Conservation (phyloP, 2,113 vertebrate genomes). For the Alexandromys fortis region DNA sequence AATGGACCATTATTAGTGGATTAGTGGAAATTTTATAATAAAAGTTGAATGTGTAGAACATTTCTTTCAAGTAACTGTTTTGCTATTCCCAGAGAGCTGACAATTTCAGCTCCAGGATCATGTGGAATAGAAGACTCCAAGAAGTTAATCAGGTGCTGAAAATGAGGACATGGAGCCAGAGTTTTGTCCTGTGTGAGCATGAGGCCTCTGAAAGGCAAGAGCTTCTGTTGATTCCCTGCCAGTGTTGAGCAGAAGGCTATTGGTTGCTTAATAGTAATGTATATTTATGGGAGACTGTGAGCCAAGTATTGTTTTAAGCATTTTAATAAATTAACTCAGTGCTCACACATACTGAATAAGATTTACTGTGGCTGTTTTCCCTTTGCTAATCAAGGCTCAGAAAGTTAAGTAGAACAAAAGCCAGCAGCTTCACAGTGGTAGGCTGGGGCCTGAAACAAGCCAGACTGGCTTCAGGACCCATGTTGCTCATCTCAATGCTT, state of each 20-base stretch:
- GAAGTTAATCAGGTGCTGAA: not conserved
- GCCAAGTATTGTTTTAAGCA: not conserved
- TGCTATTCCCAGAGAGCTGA: not conserved
- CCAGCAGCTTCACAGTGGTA: not conserved
- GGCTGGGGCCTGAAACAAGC: not conserved
- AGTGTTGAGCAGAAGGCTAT: not conserved
- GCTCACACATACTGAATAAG: not conserved
- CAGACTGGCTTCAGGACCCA: not conserved
- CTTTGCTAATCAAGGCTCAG: not conserved
- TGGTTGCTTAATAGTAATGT: not conserved
- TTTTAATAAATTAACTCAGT: constrained; percentile 32
- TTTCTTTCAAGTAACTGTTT: not conserved
- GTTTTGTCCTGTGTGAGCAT: not conserved
- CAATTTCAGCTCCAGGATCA: not conserved
- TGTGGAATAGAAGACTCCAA: not conserved
- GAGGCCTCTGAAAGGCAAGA: not conserved
- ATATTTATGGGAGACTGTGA: not conserved
- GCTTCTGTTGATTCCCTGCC: not conserved
- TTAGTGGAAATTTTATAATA: not conserved
- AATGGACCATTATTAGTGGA: not conserved
- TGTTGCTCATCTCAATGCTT: not conserved
- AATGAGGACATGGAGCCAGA: not conserved
- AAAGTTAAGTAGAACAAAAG: not conserved
- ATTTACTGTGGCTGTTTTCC: not conserved
- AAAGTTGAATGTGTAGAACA: not conserved